Conservation (phyloP, 2,888 invertebrate genomes). For the Sepioteuthis lessoniana region DNA sequence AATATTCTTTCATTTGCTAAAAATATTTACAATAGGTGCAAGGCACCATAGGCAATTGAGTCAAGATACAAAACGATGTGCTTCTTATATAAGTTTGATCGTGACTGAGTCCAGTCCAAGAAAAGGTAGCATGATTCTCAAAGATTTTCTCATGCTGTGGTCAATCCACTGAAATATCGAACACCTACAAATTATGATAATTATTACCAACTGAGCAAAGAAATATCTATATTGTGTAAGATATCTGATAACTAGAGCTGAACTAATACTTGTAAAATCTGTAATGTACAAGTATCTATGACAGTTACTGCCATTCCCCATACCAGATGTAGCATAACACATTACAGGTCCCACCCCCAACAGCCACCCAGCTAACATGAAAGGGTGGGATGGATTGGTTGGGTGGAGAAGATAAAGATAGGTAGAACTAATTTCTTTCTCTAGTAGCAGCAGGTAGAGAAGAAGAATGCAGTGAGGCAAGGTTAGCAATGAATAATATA, state of each 20-base stretch:
- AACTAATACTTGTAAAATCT: neutral
- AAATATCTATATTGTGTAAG: neutral
- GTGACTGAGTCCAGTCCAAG: no score
- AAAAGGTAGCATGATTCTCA: no score
- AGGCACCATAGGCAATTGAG: no score
- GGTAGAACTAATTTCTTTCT: slow-evolving; percentile 3
- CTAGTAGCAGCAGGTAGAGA: slow-evolving; percentile 17
- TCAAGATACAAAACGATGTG: no score
- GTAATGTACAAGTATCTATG: neutral
- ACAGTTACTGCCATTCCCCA: neutral
- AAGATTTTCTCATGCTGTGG: no score
- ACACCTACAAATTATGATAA: no score
- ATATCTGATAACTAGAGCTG: neutral
- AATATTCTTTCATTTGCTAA: no score
- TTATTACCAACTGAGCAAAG: no score
- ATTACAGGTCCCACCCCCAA: neutral
- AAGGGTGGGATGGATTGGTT: neutral
- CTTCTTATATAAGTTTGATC: no score
- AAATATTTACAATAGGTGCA: no score
- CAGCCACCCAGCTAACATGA: neutral
- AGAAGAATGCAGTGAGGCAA: slow-evolving; percentile 11
- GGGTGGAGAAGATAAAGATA: neutral
- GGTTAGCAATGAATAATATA: slow-evolving; percentile 33
- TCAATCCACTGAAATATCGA: no score
- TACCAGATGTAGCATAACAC: neutral